Evolutionary conservation across 1,140 invertebrate species (phyloP).

Genomic region (Drosophila kohkoa): DNA sequence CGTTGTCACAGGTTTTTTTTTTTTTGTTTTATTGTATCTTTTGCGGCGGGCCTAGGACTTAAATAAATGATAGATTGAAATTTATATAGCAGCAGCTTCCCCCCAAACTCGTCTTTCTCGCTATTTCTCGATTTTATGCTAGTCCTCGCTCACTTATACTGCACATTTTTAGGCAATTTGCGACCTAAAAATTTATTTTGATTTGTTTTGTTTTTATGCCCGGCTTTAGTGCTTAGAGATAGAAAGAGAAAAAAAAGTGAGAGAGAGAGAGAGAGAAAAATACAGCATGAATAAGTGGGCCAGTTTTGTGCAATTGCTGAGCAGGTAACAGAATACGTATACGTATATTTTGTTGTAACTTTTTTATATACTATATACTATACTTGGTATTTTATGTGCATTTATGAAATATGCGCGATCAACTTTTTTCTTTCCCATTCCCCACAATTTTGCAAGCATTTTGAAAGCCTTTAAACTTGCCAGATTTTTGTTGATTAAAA

Average conservation of each 20-base stretch:
- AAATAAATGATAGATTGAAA: conserved; percentile 83
- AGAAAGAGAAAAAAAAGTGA: neutral
- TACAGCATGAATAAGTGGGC: neutral
- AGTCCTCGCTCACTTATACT: conserved; percentile 37
- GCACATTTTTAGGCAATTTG: conserved; percentile 70
- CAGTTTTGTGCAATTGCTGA: conserved; percentile 50
- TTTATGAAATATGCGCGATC: conserved; percentile 35
- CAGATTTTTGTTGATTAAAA: conserved; percentile 19
- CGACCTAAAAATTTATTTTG: conserved; percentile 49
- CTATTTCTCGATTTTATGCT: no score
- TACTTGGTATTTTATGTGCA: neutral
- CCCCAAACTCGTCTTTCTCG: neutral
- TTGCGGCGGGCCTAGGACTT: conserved; percentile 72
- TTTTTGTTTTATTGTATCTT: conserved; percentile 34
- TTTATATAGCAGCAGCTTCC: conserved; percentile 69
- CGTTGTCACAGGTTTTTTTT: conserved; percentile 31
- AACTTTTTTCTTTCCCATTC: neutral
- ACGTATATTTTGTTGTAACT: conserved; percentile 44
- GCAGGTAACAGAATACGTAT: conserved; percentile 56
- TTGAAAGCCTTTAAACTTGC: conserved; percentile 6
- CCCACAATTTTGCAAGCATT: neutral
- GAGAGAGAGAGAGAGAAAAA: neutral
- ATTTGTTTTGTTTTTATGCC: conserved; percentile 47
- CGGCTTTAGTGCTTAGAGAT: conserved; percentile 16
- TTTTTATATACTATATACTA: conserved; percentile 23